These are phyloP conservation scores for Abramis brama DNA, from an alignment of 2,113 vertebrate species.

Conservation along the genomic window DNA sequence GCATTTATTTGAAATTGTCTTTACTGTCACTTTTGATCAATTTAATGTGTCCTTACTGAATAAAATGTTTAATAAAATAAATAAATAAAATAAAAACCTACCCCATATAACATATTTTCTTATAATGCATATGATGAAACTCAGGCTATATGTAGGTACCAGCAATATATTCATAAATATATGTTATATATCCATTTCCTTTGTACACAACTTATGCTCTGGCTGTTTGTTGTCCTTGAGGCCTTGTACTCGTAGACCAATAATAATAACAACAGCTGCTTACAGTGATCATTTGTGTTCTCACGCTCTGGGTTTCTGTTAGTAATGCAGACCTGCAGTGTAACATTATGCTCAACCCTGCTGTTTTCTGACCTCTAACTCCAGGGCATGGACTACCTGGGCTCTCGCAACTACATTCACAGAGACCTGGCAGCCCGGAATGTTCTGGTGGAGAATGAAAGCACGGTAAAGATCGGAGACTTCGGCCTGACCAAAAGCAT, in stretches of 20 bases:
- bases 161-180: neutral
- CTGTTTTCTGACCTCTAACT: constrained; percentile 7
- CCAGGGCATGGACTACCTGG: constrained; percentile 96
- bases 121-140: neutral
- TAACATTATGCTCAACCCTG: constrained; percentile 16
- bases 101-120: neutral
- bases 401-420: constrained; percentile 91
- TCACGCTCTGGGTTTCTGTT: neutral
- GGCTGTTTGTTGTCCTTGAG: neutral
- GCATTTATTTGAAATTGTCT: neutral
- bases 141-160: too few species aligned
- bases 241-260: neutral
- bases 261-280: constrained; percentile 16
- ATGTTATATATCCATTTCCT: neutral
- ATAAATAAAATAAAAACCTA: neutral
- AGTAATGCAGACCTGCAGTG: neutral
- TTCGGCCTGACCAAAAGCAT: constrained; percentile 97
- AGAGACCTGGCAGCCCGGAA: constrained; percentile 94
- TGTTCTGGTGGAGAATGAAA: constrained; percentile 92
- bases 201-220: neutral
- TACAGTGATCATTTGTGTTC: constrained; percentile 1
- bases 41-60: neutral
- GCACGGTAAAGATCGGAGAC: constrained; percentile 95
- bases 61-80: neutral
- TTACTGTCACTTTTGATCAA: neutral